These are phyloP conservation scores for Heliconius hortense DNA, from an alignment of 2,888 invertebrate genomes.

Conservation along the genomic window DNA sequence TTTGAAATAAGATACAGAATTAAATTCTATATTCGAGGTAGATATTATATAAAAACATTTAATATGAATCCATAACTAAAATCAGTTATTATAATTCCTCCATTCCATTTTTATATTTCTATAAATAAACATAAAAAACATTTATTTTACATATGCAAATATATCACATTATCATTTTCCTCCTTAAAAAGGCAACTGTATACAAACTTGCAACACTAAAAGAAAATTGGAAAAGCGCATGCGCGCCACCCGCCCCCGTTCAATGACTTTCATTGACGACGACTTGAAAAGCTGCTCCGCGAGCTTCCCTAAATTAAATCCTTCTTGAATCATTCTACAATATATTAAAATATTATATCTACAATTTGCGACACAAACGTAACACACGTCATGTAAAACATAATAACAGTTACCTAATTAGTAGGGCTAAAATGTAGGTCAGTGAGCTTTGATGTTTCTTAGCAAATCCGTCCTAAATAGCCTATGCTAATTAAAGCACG, in stretches of 20 bases:
- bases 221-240: constrained; percentile 56
- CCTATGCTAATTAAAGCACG: constrained; percentile 26
- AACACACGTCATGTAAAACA: neutral
- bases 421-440: constrained; percentile 18
- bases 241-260: constrained; percentile 71
- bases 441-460: constrained; percentile 9
- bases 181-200: constrained; percentile 21
- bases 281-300: constrained; percentile 44
- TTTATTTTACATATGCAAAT: neutral
- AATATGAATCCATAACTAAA: neutral
- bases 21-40: neutral
- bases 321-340: constrained; percentile 13
- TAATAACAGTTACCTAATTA: neutral
- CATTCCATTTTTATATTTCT: neutral
- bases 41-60: neutral
- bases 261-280: constrained; percentile 66
- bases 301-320: constrained; percentile 45
- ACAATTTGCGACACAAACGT: neutral
- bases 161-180: neutral
- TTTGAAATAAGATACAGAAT: neutral
- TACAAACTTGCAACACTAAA: constrained; percentile 48
- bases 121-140: neutral
- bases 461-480: constrained; percentile 23
- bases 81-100: neutral
- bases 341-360: constrained; percentile 33